phyloP scores from a whole-genome alignment of 2,888 invertebrate genomes.

The Acleris literana region DNA sequence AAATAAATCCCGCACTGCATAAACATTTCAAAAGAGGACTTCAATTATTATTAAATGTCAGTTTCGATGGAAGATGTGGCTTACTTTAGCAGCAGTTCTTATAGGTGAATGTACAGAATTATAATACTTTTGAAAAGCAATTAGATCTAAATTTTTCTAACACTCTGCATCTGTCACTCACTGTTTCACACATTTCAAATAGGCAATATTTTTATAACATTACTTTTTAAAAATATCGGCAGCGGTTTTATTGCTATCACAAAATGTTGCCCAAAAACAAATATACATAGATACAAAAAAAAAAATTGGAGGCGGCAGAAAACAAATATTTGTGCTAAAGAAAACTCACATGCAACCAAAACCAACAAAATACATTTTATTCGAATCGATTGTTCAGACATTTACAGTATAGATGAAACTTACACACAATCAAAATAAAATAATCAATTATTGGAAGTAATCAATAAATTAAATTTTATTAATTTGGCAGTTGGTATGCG shows the following conservation, averaged over 20 bases:
- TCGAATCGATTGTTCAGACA: constrained; percentile 23
- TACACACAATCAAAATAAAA: constrained; percentile 8
- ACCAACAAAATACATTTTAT: constrained; percentile 25
- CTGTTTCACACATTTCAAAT: constrained; percentile 52
- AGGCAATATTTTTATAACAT: constrained; percentile 49
- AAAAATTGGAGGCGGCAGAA: constrained; percentile 33
- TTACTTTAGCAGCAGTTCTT: constrained; percentile 48
- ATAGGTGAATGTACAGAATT: constrained; percentile 12
- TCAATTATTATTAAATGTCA: constrained; percentile 39
- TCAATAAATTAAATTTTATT: constrained; percentile 13
- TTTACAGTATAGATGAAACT: constrained; percentile 11
- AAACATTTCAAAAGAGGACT: constrained; percentile 63
- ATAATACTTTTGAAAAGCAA: constrained; percentile 44
- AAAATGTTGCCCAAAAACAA: constrained; percentile 2
- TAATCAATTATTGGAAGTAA: constrained; percentile 4
- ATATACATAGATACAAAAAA: constrained; percentile 35
- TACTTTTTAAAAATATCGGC: constrained; percentile 49
- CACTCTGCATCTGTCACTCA: constrained; percentile 56
- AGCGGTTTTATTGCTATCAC: constrained; percentile 22
- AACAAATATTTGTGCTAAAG: constrained; percentile 49
- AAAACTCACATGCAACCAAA: constrained; percentile 40
- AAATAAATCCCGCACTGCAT: constrained; percentile 71
- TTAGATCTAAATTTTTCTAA: constrained; percentile 55
- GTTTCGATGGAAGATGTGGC: constrained; percentile 45
- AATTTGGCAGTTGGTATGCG: constrained; percentile 14